A percentile compares a stretch with the other conserved stretches of the same genome.
These are phyloP conservation scores for Linnaemya tessellans DNA, from an alignment of 2,888 invertebrate genomes.

Conservation along the genomic window DNA sequence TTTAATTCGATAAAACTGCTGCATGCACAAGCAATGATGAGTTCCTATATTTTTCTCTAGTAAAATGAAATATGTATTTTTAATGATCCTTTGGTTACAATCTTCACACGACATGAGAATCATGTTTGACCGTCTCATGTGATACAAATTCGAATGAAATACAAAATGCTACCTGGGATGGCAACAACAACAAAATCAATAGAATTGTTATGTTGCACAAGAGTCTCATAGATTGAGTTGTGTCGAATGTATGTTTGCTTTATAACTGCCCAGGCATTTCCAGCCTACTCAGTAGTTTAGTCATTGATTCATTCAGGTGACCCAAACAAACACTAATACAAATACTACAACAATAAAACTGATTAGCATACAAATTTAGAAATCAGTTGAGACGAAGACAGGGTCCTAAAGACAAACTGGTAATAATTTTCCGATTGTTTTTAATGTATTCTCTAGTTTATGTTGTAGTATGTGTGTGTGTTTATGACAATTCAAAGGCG, in stretches of 20 bases:
- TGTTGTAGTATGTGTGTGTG: not conserved
- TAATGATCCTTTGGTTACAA: too few relatives aligned
- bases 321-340: conserved; percentile 16
- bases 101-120: too few relatives aligned
- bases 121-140: too few relatives aligned
- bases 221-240: conserved; percentile 21
- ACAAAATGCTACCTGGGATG: conserved; percentile 4
- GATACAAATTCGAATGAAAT: too few relatives aligned
- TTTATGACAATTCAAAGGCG: conserved; percentile 4
- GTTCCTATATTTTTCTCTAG: too few relatives aligned
- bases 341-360: conserved; percentile 41
- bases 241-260: conserved; percentile 21
- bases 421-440: conserved; percentile 33
- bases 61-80: too few relatives aligned
- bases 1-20: too few relatives aligned
- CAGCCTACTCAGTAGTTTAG: conserved; percentile 65
- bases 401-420: conserved; percentile 39
- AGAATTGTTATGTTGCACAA: conserved; percentile 20
- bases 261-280: conserved; percentile 46
- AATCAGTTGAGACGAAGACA: conserved; percentile 27
- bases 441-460: conserved; percentile 2
- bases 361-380: conserved; percentile 64
- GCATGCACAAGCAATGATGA: too few relatives aligned
- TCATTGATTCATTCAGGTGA: conserved; percentile 46
- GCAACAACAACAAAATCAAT: conserved; percentile 14